These are phyloP conservation scores for Amphipyra berbera DNA, from an alignment of 2,888 invertebrate genomes.

Conservation along the genomic window DNA sequence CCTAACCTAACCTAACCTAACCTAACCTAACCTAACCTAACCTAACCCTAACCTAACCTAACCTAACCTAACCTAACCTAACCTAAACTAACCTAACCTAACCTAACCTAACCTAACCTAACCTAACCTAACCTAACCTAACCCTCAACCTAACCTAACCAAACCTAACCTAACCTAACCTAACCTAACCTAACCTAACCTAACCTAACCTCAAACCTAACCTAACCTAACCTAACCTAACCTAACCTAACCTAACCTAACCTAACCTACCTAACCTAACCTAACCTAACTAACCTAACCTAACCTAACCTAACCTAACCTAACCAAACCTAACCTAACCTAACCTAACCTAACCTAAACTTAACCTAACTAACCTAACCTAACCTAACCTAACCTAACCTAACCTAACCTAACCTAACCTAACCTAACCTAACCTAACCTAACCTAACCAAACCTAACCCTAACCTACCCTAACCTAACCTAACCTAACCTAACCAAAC, in stretches of 20 bases:
- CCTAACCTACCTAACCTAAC: slow-evolving; percentile 34
- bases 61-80: slow-evolving; percentile 39
- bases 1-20: slow-evolving; percentile 11
- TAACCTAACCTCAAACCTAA: slow-evolving; percentile 22
- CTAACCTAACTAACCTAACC: slow-evolving; percentile 32
- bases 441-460: slow-evolving; percentile 39
- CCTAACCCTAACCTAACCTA: slow-evolving; percentile 17
- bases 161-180: slow-evolving; percentile 10
- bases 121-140: slow-evolving; percentile 29
- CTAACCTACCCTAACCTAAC: slow-evolving; percentile 20
- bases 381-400: slow-evolving; percentile 35
- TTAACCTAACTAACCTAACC: slow-evolving; percentile 39
- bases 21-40: slow-evolving; percentile 11
- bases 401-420: slow-evolving; percentile 37
- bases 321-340: slow-evolving; percentile 33
- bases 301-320: slow-evolving; percentile 37
- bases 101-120: slow-evolving; percentile 44
- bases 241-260: slow-evolving; percentile 41
- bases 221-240: slow-evolving; percentile 41
- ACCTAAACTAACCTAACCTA: slow-evolving; percentile 38
- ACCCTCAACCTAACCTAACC: slow-evolving; percentile 12
- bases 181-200: slow-evolving; percentile 11
- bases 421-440: slow-evolving; percentile 39
- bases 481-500: slow-evolving; percentile 49
- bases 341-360: slow-evolving; percentile 34